Base-by-base conservation (phyloP, 1,140 invertebrate genomes). In the Bombus waltoni region DNA sequence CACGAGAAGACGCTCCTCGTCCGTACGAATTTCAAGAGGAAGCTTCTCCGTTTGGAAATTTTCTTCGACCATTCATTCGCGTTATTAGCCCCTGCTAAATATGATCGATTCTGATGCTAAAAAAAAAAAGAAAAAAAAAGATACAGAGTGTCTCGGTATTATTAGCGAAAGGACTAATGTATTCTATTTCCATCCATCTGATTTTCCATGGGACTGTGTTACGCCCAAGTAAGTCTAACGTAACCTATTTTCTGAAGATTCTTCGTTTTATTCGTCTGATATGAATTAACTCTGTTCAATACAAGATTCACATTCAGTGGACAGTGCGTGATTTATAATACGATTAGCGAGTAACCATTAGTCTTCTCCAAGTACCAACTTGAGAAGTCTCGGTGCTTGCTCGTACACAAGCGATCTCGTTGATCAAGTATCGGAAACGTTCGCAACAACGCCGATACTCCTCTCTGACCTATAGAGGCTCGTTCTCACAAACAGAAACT, bases 371-470 rank as follows among this genome's bases (percentile, higher is more conserved):
- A 28, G 59, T n/a, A 62, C 1, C 13, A 62, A n/a, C 28, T 62
- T 62, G 28, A 62, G 22, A 53, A 62, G 4, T n/a, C 11, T 62
- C 11, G n/a, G 28, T n/a, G 2, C 25, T 28, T 59, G 18, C 57
- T 59, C 25, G 25, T 59, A 28, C 76, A 81, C 53, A 70, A 82
- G 25, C 38, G 83, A 74, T 81, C 66, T 89, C 65, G 83, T 88
- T 89, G 85, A 73, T 71, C 65, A 18, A 47, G 53, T 81, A 81
- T 77, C 81, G 84, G n/a, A 73, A 73, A 73, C 9, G 84, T n/a
- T 70, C 59, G 32, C 18, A 65, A 28, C 80, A 25, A 38, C 70
- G 11, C 40, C 74, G 25, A 22, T 25, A 18, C 25, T 32, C 2
- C 38, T 44, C 32, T 38, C 65, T 35, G 32, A 22, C 11, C 32